Percentiles rank a stretch among this genome's conserved stretches.
These are phyloP conservation scores for Periophthalmodon schlosseri DNA, from an alignment of 2,113 vertebrate species.

Conservation along the genomic window DNA sequence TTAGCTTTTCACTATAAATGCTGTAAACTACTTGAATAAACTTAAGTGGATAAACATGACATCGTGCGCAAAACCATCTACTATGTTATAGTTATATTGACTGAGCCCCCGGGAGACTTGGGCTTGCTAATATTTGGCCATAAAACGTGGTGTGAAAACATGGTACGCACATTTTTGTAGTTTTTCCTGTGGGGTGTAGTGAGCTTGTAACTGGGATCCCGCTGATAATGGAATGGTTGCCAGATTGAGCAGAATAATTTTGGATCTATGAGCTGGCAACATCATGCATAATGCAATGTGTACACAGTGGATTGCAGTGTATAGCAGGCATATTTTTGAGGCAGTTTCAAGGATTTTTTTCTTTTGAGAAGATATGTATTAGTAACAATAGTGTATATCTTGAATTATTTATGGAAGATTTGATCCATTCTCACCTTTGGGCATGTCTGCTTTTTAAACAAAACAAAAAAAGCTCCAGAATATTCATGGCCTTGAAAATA, in stretches of 20 bases:
- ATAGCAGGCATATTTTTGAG: not conserved
- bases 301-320: conserved; percentile 2
- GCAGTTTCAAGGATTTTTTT: not conserved
- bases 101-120: conserved; percentile 33
- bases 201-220: conserved; percentile 46
- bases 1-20: not conserved
- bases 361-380: not conserved
- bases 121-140: conserved; percentile 28
- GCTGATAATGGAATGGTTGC: conserved; percentile 38
- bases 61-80: conserved; percentile 41
- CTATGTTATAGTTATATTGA: conserved; percentile 31
- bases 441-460: not conserved
- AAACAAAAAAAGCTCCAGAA: not conserved
- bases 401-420: not conserved
- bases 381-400: not conserved
- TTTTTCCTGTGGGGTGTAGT: conserved; percentile 33
- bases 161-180: conserved; percentile 7
- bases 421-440: not conserved
- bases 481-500: no score
- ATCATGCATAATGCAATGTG: not conserved
- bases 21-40: not conserved
- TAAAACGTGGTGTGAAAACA: conserved; percentile 24
- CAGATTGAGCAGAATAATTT: conserved; percentile 31
- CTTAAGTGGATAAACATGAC: conserved; percentile 4
- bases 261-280: conserved; percentile 19